These are phyloP conservation scores for Phasianus colchicus DNA, from an alignment of 2,113 vertebrate species.

Conservation along the genomic window DNA sequence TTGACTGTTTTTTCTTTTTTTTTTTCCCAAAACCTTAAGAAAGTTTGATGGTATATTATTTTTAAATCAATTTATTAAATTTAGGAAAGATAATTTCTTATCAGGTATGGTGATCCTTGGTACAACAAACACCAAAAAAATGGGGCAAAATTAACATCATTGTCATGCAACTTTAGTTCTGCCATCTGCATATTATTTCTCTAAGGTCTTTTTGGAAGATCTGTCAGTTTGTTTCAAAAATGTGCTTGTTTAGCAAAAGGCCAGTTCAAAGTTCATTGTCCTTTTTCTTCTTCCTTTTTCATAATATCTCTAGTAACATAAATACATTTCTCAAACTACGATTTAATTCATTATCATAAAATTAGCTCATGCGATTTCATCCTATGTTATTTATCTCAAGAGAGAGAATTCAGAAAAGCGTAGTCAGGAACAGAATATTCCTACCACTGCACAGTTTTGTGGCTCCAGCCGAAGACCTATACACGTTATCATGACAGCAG, in stretches of 20 bases:
- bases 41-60: background rate
- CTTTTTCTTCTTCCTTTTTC: background rate
- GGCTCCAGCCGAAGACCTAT: background rate
- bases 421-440: background rate
- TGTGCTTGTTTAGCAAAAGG: background rate
- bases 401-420: background rate
- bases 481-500: background rate
- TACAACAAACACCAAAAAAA: background rate
- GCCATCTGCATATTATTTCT: background rate
- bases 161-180: background rate
- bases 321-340: background rate
- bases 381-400: background rate
- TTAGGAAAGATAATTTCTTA: background rate
- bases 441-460: background rate
- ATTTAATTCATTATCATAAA: background rate
- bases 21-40: background rate
- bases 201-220: background rate
- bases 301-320: background rate
- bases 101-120: background rate
- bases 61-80: conserved; percentile 25
- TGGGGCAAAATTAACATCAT: background rate
- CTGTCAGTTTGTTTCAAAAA: background rate
- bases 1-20: background rate
- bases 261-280: background rate
- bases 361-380: background rate